Conservation (phyloP, 2,113 vertebrate species). For the Trichomycterus rosablanca region DNA sequence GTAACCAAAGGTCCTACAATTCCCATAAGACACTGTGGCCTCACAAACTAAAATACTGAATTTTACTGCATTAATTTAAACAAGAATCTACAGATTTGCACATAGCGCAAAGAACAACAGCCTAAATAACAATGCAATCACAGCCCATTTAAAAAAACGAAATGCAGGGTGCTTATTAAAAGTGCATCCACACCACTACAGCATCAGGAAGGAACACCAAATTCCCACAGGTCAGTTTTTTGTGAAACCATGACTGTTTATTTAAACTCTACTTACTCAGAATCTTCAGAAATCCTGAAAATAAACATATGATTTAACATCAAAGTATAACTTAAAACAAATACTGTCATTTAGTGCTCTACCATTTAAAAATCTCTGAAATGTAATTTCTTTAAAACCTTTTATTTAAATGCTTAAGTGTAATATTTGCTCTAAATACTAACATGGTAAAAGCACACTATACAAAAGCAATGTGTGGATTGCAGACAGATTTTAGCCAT, state of each 20-base stretch:
- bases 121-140: too few relatives aligned
- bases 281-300: too few relatives aligned
- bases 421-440: constrained; percentile 42
- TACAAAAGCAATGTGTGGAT: constrained; percentile 31
- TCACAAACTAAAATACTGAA: constrained; percentile 18
- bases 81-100: too few relatives aligned
- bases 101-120: too few relatives aligned
- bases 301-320: too few relatives aligned
- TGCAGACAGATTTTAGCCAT: constrained; percentile 17
- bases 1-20: constrained; percentile 57
- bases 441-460: constrained; percentile 44
- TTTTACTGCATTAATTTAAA: neutral
- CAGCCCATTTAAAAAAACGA: too few relatives aligned
- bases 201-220: too few relatives aligned
- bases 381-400: constrained; percentile 47
- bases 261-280: too few relatives aligned
- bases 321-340: neutral
- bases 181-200: too few relatives aligned
- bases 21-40: constrained; percentile 25
- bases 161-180: too few relatives aligned
- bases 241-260: too few relatives aligned
- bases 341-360: constrained; percentile 32
- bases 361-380: constrained; percentile 36
- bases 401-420: constrained; percentile 52
- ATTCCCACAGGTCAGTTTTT: too few relatives aligned